These are phyloP conservation scores for Megalops cyprinoides DNA, from an alignment of 2,797 vertebrate species.

Conservation along the genomic window DNA sequence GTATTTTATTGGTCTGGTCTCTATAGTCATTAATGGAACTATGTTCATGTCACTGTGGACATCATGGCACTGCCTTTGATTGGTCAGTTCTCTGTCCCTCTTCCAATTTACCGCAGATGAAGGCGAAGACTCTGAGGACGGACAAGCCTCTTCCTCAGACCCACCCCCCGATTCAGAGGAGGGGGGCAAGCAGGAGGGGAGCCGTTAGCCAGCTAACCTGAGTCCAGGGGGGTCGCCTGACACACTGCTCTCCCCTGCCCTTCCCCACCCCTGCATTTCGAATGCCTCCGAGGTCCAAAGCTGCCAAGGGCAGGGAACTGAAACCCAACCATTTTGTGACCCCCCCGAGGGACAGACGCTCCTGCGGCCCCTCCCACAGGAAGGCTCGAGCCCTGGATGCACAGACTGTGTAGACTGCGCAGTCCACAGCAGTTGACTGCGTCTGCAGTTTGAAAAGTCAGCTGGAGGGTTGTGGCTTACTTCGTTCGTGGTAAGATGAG, in stretches of 20 bases:
- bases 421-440: not conserved
- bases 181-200: slow-evolving; percentile 59
- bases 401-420: not conserved
- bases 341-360: not conserved
- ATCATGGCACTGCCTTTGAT: not conserved
- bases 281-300: not conserved
- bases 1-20: not conserved
- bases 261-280: not conserved
- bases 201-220: slow-evolving; percentile 58
- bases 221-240: not conserved
- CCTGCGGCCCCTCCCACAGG: slow-evolving; percentile 8
- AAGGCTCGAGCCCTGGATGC: not conserved
- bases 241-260: not conserved
- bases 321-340: slow-evolving; percentile 14
- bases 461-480: not conserved
- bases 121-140: slow-evolving; percentile 65
- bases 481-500: not conserved
- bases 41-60: too few relatives aligned
- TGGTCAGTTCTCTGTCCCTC: not conserved
- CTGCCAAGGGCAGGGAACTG: not conserved
- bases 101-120: slow-evolving; percentile 34
- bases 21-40: too few relatives aligned
- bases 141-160: slow-evolving; percentile 59
- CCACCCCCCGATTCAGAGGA: slow-evolving; percentile 62
- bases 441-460: slow-evolving; percentile 17